phyloP scores from a whole-genome alignment of 2,797 vertebrate species.

The Cynopterus sphinx region DNA sequence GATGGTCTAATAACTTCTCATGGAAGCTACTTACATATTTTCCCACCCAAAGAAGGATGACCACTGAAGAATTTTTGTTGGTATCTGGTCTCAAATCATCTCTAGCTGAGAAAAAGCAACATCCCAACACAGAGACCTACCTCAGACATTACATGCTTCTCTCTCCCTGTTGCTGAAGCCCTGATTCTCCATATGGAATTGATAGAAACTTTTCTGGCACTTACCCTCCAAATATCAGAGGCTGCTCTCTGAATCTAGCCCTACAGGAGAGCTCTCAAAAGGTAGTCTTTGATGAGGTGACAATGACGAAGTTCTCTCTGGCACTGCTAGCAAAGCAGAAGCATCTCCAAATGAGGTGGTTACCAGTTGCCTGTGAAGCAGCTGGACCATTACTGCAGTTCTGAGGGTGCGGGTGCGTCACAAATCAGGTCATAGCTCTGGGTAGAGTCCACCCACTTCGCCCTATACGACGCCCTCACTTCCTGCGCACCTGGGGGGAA shows the following conservation, averaged over 20 bases:
- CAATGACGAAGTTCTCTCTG: constrained; percentile 63
- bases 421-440: constrained; percentile 81
- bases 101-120: constrained; percentile 2
- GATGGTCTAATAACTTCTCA: constrained; percentile 21
- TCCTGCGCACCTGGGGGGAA: constrained; percentile 77
- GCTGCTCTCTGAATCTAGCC: constrained; percentile 57
- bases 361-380: constrained; percentile 76
- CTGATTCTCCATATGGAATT: background rate
- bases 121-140: background rate
- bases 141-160: background rate
- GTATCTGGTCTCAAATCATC: background rate
- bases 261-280: constrained; percentile 47
- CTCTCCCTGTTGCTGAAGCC: background rate
- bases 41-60: background rate
- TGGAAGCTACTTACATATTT: background rate
- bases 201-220: constrained; percentile 61
- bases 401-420: constrained; percentile 78
- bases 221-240: constrained; percentile 74
- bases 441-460: constrained; percentile 78
- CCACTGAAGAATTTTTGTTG: constrained; percentile 14
- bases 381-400: constrained; percentile 78
- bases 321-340: constrained; percentile 66
- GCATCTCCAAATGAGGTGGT: constrained; percentile 74
- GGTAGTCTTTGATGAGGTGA: constrained; percentile 66
- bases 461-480: constrained; percentile 68